Evolutionary conservation across 1,140 invertebrate species (phyloP).

Genomic region (Lamellibrachia luymesi): DNA sequence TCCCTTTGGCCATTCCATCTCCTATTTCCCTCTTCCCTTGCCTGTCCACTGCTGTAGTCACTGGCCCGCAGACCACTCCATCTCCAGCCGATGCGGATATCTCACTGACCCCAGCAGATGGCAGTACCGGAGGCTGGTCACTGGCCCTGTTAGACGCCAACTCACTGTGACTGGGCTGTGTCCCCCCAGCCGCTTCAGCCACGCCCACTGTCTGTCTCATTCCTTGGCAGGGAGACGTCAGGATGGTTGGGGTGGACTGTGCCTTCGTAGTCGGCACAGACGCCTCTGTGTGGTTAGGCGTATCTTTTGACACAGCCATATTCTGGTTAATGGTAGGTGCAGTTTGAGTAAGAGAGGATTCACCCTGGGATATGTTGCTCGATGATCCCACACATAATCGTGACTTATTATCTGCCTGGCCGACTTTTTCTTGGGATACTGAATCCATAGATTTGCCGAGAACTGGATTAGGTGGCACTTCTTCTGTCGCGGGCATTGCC

Average conservation of each 20-base stretch:
- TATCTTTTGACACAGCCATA: not conserved
- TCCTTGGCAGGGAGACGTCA: not conserved
- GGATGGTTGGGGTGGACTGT: not conserved
- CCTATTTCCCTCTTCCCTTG: slow-evolving; percentile 12
- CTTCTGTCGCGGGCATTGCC: slow-evolving; percentile 7
- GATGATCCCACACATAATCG: not conserved
- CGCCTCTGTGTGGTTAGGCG: not conserved
- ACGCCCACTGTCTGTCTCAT: not conserved
- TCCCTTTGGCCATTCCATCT: not conserved
- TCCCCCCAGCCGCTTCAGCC: not conserved
- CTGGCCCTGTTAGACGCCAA: not conserved
- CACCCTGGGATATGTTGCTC: not conserved
- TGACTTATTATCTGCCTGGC: not conserved
- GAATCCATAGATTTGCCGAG: slow-evolving; percentile 18
- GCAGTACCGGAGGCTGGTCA: not conserved
- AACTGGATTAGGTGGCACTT: slow-evolving; percentile 20
- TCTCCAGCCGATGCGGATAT: slow-evolving; percentile 17
- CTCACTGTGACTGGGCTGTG: not conserved
- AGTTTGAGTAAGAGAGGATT: not conserved
- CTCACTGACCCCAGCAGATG: not conserved
- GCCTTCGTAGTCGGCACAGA: not conserved
- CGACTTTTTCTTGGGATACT: not conserved
- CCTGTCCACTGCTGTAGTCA: slow-evolving; percentile 9
- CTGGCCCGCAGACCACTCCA: slow-evolving; percentile 3
- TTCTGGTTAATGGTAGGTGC: not conserved